Base-by-base conservation (phyloP, 2,113 vertebrate species). In the Dromaius novaehollandiae region DNA sequence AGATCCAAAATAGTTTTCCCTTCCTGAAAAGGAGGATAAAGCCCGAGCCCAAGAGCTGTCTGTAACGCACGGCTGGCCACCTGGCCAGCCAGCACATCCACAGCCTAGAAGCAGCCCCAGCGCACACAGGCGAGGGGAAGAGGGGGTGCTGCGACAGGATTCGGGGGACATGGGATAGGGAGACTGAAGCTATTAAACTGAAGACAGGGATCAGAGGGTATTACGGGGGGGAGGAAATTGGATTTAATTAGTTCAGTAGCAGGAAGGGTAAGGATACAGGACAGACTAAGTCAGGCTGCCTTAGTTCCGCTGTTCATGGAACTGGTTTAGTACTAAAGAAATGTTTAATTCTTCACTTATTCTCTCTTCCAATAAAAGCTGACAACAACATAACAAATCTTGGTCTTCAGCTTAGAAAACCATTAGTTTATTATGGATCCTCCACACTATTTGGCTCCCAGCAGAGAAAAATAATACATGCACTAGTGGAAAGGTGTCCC, bases 321-420 rank as follows among this genome's bases (percentile, higher is more conserved):
- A 24, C 44, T n/a, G 24, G 44, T 51, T 40, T 53, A 61, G 60
- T 28, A 48, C 64, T 53, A 38, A 58, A 85, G 88, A 74, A 74
- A 9, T 0, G 4, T 28, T 64, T 38, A 88, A 1, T 82, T 87
- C 74, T 73, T 77, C 30, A 70, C 32, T 89, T 70, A 46, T 5
- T 89, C 38, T 90, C 14, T 82, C 48, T 83, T 93, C 46, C 85
- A 89, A 88, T 17, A 61, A 7, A 93, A 91, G 34, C 4, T 82
- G 88, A 93, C 64, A 94, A 75, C n/a, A 71, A 55, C 30, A 21
- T 5, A 68, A 65, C 46, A 83, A 82, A 91, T 78, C 32, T 53
- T 34, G 38, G 79, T 70, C 55, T 88, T 81, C 58, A 68, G 66
- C 76, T 96, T 83, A 75, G 81, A 96, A 61, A 36, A 92, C 93